Base-by-base conservation (phyloP, 2,113 vertebrate genomes). In the Cnemophilus loriae region DNA sequence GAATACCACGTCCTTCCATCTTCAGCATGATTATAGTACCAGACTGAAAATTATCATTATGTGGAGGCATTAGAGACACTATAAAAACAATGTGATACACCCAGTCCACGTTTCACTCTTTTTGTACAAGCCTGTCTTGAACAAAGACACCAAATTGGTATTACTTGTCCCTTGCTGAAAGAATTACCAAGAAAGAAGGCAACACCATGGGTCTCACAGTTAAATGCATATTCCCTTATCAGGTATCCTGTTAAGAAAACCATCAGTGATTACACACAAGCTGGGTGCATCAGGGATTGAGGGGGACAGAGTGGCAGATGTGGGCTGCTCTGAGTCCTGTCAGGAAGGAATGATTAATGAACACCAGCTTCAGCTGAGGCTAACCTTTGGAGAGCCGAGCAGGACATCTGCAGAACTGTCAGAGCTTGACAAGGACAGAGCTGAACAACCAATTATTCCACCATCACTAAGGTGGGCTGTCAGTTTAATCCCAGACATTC, bases 391-490 rank as follows among this genome's bases (percentile, higher is more conserved):
- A 99, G 99, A 99, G 99, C 99, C 90, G 98, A 99, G 98, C 99
- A 99, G 99, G 99, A 99, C 99, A 99, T 99, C 99, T 99, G 99
- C 99, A 98, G 98, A 99, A 99, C 99, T 99, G 99, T 99, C 99
- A 99, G 98, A 97, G 98, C 99, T 99, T 99, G 99, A 99, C 99
- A 99, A 99, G 99, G 99, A 99, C 99, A 99, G 99, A 99, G 99
- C 99, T 99, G 99, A 99, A 99, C 99, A 99, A 99, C 99, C 99
- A 99, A 99, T 99, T 99, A 99, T 99, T 99, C 99, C 99, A 99
- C 99, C 99, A 99, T 99, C 99, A 99, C 99, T 99, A 99, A 99
- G 99, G 99, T 99, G 99, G 99, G 98, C 99, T 99, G 99, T 99
- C 99, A 99, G 99, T 99, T 99, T 99, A 99, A 99, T 99, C 99